phyloP scores from a whole-genome alignment of 2,888 invertebrate species.

The Sericinus montela region DNA sequence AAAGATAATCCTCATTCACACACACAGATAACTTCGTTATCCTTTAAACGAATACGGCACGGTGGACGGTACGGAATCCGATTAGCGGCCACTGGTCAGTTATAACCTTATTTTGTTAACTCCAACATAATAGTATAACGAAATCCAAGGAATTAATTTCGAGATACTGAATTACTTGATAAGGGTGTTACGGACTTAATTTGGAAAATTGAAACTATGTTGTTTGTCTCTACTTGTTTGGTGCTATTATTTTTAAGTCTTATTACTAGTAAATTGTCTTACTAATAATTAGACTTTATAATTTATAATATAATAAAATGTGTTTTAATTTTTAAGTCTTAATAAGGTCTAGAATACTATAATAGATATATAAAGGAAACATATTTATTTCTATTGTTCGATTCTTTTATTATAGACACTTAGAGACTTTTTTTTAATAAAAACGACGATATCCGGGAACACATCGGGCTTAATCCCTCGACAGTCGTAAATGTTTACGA shows the following conservation, averaged over 20 bases:
- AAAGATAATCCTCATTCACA: constrained; percentile 25
- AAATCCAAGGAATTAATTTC: background rate
- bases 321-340: no score
- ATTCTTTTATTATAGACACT: constrained; percentile 24
- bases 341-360: no score
- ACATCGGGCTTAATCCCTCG: constrained; percentile 59
- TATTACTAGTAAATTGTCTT: no score
- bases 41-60: constrained; percentile 9
- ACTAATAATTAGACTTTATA: no score
- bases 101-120: constrained; percentile 4
- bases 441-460: constrained; percentile 39
- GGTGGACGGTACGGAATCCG: constrained; percentile 14
- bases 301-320: no score
- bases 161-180: no score
- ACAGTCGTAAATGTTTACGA: constrained; percentile 75
- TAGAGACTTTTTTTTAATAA: constrained; percentile 55
- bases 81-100: constrained; percentile 24
- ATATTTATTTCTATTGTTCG: constrained; percentile 17
- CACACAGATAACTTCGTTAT: constrained; percentile 17
- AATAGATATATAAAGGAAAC: background rate
- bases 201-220: no score
- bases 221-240: no score
- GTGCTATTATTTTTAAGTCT: no score
- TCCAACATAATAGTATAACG: background rate
- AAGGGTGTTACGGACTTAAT: no score